Conservation (phyloP, 2,113 vertebrate species). For the Menidia beryllina region DNA sequence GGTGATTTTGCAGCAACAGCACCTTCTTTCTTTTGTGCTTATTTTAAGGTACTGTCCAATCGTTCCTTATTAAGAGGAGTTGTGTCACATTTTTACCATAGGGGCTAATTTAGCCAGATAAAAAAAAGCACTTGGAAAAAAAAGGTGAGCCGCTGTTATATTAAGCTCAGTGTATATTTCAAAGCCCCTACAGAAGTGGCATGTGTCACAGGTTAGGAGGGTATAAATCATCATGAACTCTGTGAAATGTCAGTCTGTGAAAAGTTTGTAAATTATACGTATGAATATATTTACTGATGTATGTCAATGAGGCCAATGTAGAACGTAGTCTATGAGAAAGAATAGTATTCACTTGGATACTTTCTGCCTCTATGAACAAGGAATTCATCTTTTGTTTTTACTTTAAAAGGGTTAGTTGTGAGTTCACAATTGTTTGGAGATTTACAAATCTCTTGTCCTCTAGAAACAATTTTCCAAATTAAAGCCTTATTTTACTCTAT, state of each 20-base stretch:
- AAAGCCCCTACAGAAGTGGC: not conserved
- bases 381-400: not conserved
- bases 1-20: conserved; percentile 3
- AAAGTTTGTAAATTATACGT: too few species aligned
- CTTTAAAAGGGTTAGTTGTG: not conserved
- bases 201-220: not conserved
- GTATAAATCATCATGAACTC: too few species aligned
- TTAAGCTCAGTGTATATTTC: conserved; percentile 30
- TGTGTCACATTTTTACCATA: not conserved
- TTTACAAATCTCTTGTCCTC: conserved; percentile 2
- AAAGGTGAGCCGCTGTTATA: conserved; percentile 4
- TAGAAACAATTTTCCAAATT: conserved; percentile 11
- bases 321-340: too few species aligned
- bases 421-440: not conserved
- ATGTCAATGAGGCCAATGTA: too few species aligned
- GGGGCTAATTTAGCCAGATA: not conserved
- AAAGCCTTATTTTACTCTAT: not conserved
- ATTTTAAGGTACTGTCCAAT: not conserved
- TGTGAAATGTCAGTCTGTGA: too few species aligned
- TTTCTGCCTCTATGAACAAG: not conserved
- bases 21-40: not conserved
- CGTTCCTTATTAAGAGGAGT: not conserved
- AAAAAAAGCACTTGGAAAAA: not conserved
- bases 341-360: not conserved
- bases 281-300: too few species aligned